Evolutionary conservation across 2,797 vertebrate genomes (phyloP), one percentile per base, ranked within the genome.

Genomic region (Characodon lateralis): DNA sequence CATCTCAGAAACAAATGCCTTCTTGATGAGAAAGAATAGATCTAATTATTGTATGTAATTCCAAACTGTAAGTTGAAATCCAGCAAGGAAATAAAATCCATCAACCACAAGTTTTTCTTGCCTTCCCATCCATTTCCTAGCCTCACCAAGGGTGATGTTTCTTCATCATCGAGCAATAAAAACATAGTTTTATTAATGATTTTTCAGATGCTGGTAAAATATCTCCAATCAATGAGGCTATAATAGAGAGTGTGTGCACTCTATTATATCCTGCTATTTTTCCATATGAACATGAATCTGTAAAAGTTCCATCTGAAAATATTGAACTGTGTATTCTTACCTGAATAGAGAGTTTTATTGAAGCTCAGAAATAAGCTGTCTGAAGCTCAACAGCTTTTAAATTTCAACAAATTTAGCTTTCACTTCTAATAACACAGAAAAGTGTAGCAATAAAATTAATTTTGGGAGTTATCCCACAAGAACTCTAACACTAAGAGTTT

Each of bases 31-130:
- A 31, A 55, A 28, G 46, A 43, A 35, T 14, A 6, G 74, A 43
- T 46, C 50, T 43, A 41, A 56, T 41, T 46, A 68, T 76, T 43
- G 35, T 18, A n/a, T 76, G 69, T 56, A 26, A 76, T 76, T 68
- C 22, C n/a, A 69, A 69, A 68, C 14, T 24, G 35, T 43, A 20
- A 28, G 53, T 69, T 35, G 43, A 43, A 68, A 41, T 76, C 50
- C 50, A 69, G 63, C n/a, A 26, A 28, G 31, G 13, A n/a, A 53
- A 51, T 51, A 20, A 41, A 53, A 53, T 39, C 31, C 53, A 66
- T 75, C n/a, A 66, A 66, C 28, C 61, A n/a, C 61, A 53, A 26
- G 20, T 53, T 46, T 66, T 66, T 22, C 16, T 65, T 20, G 61
- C 31, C 61, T 65, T 39, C 16, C 61, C 22, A n/a, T 35, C 24